These are phyloP conservation scores for Collichthys lucidus DNA, from an alignment of 2,113 vertebrate species.

Conservation along the genomic window DNA sequence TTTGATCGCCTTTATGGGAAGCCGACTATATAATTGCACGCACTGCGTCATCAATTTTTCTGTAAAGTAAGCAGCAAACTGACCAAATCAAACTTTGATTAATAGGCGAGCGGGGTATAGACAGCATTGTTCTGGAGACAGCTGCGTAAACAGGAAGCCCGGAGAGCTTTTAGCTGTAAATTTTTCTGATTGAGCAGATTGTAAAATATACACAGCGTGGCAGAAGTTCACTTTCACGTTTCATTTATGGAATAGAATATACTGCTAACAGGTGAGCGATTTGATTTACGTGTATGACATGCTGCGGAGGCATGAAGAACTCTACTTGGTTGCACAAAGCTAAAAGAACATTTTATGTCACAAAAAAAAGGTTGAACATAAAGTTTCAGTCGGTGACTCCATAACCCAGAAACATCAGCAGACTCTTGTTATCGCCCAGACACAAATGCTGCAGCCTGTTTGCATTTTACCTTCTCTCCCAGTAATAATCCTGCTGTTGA, in stretches of 20 bases:
- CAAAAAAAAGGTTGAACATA: constrained; percentile 43
- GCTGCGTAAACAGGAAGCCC: constrained; percentile 51
- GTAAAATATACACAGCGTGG: constrained; percentile 44
- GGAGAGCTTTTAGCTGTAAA: constrained; percentile 43
- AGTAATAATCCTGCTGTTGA: constrained; percentile 49
- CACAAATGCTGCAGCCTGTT: constrained; percentile 52
- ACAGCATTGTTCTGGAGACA: constrained; percentile 61
- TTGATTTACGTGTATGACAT: constrained; percentile 38
- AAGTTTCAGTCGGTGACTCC: constrained; percentile 45
- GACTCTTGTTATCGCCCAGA: constrained; percentile 39
- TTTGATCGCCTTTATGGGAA: constrained; percentile 68
- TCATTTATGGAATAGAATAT: constrained; percentile 30
- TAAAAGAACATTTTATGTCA: constrained; percentile 19
- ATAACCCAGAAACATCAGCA: constrained; percentile 52
- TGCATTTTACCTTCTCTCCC: constrained; percentile 47
- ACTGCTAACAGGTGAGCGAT: constrained; percentile 27
- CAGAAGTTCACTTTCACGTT: constrained; percentile 49
- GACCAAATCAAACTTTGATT: constrained; percentile 72
- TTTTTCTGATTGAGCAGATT: constrained; percentile 41
- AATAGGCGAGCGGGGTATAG: constrained; percentile 40
- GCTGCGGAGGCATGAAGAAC: constrained; percentile 10
- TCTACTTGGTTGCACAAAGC: constrained; percentile 14
- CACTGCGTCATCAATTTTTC: constrained; percentile 60
- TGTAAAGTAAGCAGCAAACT: constrained; percentile 75
- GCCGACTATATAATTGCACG: constrained; percentile 65